Evolutionary conservation across 2,797 vertebrate genomes (phyloP), one percentile per base, ranked within the genome.

Genomic region (Hirundo rustica): DNA sequence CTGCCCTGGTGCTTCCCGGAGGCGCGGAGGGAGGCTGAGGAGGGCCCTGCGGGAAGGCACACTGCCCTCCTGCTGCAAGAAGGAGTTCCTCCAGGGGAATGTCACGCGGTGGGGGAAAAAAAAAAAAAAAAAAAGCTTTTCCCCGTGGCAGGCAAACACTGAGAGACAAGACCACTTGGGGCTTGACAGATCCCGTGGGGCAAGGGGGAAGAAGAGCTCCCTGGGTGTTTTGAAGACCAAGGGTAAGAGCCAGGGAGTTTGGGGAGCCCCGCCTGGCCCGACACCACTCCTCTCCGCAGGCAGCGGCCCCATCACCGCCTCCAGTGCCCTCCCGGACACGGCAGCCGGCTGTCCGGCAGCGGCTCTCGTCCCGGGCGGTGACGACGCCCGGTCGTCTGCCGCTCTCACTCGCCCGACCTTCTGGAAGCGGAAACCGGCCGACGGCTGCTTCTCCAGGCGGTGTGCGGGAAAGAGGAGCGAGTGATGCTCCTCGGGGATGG

Each of bases 211-310:
- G 47, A 45, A 22, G 2, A 11, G 54, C 21, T 80, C 26, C 61
- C 51, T 34, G 8, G 50, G 44, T 73, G 22, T 20, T 5, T 88
- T 55, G 91, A 96, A 97, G 85, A 89, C 94, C 92, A 94, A 97
- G 79, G 86, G 62, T 94, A 92, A 94, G 74, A 17, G 10, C 44
- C 8, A 15, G 25, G 9, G 30, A 48, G 47, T 50, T 62, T 8
- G 10, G 70, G 38, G 25, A 8, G 5, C 47, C 6, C 22, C 10
- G 4, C 32, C 34, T 22, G 7, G 17, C 13, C 38, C 8, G 16
- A 25, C 27, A 19, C 16, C 47, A 12, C 7, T 17, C 34, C 20
- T 17, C 42, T 23, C 34, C 22, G 27, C n/a, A 48, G 55, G n/a
- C 61, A 81, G 61, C 3, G 8, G n/a, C 26, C 32, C n/a, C n/a